Percentiles rank a stretch among this genome's conserved stretches.
Conservation (phyloP, 2,888 invertebrate genomes). For the Rhagophthalmus giganteus region DNA sequence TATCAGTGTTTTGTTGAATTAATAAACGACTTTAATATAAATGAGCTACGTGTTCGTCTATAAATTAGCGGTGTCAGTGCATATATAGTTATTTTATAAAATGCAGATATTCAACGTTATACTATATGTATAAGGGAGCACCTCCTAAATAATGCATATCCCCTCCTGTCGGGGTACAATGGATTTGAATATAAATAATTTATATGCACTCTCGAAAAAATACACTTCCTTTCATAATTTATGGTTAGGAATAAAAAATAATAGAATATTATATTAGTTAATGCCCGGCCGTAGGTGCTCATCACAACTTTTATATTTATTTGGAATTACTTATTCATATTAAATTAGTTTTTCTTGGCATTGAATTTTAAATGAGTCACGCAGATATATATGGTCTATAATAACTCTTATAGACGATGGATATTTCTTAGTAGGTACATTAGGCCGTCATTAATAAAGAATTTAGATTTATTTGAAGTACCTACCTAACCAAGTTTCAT, state of each 20-base stretch:
- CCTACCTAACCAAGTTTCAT: slow-evolving; percentile 26
- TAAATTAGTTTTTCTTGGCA: slow-evolving; percentile 56
- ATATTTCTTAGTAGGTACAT: slow-evolving; percentile 26
- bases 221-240: slow-evolving; percentile 52
- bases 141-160: slow-evolving; percentile 47
- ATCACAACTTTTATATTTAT: slow-evolving; percentile 54
- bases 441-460: slow-evolving; percentile 44
- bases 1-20: too few relatives aligned
- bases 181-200: slow-evolving; percentile 55
- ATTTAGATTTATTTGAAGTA: slow-evolving; percentile 50
- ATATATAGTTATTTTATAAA: slow-evolving; percentile 9
- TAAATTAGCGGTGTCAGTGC: neutral
- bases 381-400: slow-evolving; percentile 50
- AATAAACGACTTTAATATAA: too few relatives aligned
- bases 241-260: slow-evolving; percentile 53
- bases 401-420: slow-evolving; percentile 43
- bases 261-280: slow-evolving; percentile 58
- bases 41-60: too few relatives aligned
- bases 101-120: slow-evolving; percentile 9
- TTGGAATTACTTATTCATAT: slow-evolving; percentile 57
- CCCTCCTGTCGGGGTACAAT: slow-evolving; percentile 49
- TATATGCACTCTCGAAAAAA: slow-evolving; percentile 54
- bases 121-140: slow-evolving; percentile 32
- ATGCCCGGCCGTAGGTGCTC: slow-evolving; percentile 47
- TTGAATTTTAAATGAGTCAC: slow-evolving; percentile 54